Percentiles rank a stretch among this genome's conserved stretches.
Conservation (phyloP, 1,140 invertebrate species). For the Lepidotrigona ventralis region DNA sequence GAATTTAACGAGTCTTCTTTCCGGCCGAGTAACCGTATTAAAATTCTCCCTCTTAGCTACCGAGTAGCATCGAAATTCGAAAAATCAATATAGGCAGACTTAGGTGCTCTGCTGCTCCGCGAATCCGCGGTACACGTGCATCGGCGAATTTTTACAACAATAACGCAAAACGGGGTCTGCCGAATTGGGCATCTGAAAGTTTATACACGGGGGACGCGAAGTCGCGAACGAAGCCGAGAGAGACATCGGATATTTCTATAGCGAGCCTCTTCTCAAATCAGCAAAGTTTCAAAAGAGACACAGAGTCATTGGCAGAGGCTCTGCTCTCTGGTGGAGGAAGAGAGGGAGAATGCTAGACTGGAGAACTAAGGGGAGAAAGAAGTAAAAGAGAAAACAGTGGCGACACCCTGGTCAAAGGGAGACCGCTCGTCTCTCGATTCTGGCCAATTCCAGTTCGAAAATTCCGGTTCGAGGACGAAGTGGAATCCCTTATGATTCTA, state of each 20-base stretch:
- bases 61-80: background rate
- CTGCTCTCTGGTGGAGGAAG: background rate
- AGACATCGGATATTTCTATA: conserved; percentile 1
- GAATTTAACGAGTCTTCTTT: background rate
- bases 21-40: background rate
- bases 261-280: background rate
- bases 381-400: conserved; percentile 25
- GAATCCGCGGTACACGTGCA: background rate
- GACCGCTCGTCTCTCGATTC: conserved; percentile 24
- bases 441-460: conserved; percentile 56
- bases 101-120: background rate
- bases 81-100: background rate
- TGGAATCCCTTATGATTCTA: conserved; percentile 59
- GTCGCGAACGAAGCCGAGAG: background rate
- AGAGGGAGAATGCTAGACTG: background rate
- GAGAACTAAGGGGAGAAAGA: conserved; percentile 25
- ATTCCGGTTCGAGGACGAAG: conserved; percentile 51
- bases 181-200: background rate
- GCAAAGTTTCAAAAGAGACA: conserved; percentile 5
- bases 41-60: background rate
- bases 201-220: too few species aligned
- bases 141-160: background rate
- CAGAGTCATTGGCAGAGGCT: background rate
- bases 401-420: conserved; percentile 4
- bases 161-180: background rate